Evolutionary conservation across 2,113 vertebrate species (phyloP), one percentile per base, ranked within the genome.

Genomic region (Periophthalmus modestus): DNA sequence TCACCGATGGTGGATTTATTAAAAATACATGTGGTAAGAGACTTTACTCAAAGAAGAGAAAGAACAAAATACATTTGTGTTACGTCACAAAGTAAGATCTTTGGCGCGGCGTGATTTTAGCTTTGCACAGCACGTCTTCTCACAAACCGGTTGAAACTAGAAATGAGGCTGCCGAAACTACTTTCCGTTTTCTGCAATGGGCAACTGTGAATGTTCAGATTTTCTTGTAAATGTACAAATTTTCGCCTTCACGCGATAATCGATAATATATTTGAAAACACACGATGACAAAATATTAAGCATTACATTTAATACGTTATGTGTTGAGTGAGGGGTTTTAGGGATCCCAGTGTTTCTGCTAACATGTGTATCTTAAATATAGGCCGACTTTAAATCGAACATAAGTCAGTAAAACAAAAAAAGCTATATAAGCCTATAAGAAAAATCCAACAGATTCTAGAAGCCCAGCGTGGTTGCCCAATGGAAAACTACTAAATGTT

Each of bases 131-230:
- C 58, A 72, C 33, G 77, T 54, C 69, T 14, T 54, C 68, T 15
- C 3, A 54, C 52, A 86, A 86, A 91, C 94, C 87, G 80, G 93
- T 82, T 91, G 47, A 82, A 92, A 92, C 94, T 66, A 69, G 93
- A 88, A 83, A 73, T 1, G 15, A 0, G 68, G 0, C 43, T 1
- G 47, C 46, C 73, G 89, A 91, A 63, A 72, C 94, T 93, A 81
- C 84, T 92, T 94, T 47, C n/a, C 34, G 7, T 82, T 82, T 88
- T 79, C 88, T 83, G 92, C 93, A 55, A 18, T 55, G 52, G 48
- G 48, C 16, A 5, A 19, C 19, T 52, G 48, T 19, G 48, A 52
- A 19, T 5, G 0, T 50, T 55, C 2, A 0, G 19, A 21, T n/a
- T 21, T 55, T n/a, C 7, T 21, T 55, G 16, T 18, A 52, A 52